Base-by-base conservation (phyloP, 2,888 invertebrate genomes). In the Xestobium rufovillosum region DNA sequence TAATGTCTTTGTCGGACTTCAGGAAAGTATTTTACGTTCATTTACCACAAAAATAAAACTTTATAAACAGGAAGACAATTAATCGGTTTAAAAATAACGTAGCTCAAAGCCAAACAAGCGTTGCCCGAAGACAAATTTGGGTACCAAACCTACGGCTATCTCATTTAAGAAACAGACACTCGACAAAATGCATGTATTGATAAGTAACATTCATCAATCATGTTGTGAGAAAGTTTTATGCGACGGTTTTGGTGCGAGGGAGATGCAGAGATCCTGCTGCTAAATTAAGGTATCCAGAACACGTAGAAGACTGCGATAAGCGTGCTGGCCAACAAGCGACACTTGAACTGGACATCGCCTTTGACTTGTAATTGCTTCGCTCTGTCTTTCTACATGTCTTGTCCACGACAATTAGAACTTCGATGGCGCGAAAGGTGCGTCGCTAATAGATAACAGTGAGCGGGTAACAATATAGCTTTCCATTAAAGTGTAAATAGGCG, bases 121-220 rank as follows among this genome's bases (percentile, higher is more conserved):
- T n/a, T n/a, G n/a, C n/a, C n/a, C n/a, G 23, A 32, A 34, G 42
- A 47, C 45, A 43, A 47, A 47, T 47, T 47, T 38, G 34, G 32
- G 37, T 34, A 26, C 38, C 34, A 43, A 44, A 46, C 23, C 23
- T 19, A n/a, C 41, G 43, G 47, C 49, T 47, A 51, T 51, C 52
- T 53, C 54, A 52, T 54, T 55, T 51, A 53, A 49, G 46, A 48
- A 56, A 56, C 55, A 55, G 49, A 52, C 53, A 55, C 53, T 52
- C 49, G 48, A 53, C 56, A 56, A 56, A 58, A 55, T 53, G 53
- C 50, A 43, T 57, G 57, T 57, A 52, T 50, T 46, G 57, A 57
- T 59, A 59, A 56, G 42, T 44, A 42, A 37, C 38, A 42, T 43
- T 50, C 49, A 60, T 60, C 59, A 50, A 60, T 60, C 60, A 60